These are phyloP conservation scores for Nephila pilipes DNA, from an alignment of 1,140 invertebrate genomes.

Conservation along the genomic window DNA sequence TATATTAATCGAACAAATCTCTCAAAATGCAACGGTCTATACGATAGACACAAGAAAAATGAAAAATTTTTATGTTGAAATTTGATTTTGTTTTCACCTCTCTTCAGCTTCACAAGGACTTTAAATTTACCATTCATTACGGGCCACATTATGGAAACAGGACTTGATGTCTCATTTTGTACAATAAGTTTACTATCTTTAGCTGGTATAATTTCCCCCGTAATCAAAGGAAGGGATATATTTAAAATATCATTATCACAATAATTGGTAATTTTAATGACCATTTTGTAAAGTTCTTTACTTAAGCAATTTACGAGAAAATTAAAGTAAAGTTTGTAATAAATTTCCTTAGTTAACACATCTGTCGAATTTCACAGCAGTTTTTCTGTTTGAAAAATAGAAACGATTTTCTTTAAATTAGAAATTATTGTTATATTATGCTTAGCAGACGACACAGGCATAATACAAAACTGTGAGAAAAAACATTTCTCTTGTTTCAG, in stretches of 20 bases:
- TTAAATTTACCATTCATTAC: constrained; percentile 70
- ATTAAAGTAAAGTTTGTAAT: too few species aligned
- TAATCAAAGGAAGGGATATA: constrained; percentile 56
- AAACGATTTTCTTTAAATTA: too few species aligned
- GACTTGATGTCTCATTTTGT: constrained; percentile 8
- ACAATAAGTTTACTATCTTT: constrained; percentile 51
- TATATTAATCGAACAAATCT: constrained; percentile 82
- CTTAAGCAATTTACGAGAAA: not conserved
- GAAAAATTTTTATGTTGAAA: constrained; percentile 32
- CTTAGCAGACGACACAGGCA: too few species aligned
- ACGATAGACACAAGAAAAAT: constrained; percentile 40
- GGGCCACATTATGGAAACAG: constrained; percentile 41
- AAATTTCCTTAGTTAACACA: too few species aligned
- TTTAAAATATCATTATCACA: constrained; percentile 40
- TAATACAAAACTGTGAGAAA: too few species aligned
- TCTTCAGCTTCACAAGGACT: constrained; percentile 42
- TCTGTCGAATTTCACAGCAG: too few species aligned
- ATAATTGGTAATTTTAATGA: constrained; percentile 59
- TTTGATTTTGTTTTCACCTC: constrained; percentile 66
- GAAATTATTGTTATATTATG: too few species aligned
- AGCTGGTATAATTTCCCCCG: constrained; percentile 39
- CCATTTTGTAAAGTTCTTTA: constrained; percentile 11
- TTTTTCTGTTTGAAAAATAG: too few species aligned
- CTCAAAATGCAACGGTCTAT: constrained; percentile 74
- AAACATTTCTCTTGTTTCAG: too few species aligned